Evolutionary conservation across 2,113 vertebrate genomes (phyloP).

Genomic region (Oxyruncus cristatus): DNA sequence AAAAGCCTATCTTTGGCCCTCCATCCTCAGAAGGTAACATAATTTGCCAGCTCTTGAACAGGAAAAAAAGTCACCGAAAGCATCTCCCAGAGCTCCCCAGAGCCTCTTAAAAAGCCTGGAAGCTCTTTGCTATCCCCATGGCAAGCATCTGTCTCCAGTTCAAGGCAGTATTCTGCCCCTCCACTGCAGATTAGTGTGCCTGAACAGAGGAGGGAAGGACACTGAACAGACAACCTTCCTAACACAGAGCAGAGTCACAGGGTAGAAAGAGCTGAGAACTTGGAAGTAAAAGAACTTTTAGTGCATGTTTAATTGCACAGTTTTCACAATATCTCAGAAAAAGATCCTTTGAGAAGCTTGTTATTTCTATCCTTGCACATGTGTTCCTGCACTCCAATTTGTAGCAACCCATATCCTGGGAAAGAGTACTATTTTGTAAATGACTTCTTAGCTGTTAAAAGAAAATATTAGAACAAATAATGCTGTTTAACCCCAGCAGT

Average conservation of each 20-base stretch:
- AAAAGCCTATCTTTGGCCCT: not conserved
- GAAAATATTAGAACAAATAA: not conserved
- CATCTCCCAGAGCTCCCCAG: not conserved
- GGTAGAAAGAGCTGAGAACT: not conserved
- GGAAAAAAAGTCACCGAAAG: not conserved
- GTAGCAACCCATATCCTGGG: not conserved
- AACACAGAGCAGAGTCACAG: not conserved
- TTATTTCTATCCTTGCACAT: not conserved
- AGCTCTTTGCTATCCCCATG: not conserved
- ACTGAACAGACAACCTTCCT: rapidly evolving
- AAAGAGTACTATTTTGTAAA: not conserved
- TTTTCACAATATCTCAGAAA: not conserved
- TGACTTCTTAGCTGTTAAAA: not conserved
- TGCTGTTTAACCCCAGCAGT: not conserved
- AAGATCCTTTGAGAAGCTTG: not conserved
- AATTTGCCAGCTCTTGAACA: not conserved
- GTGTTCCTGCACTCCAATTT: not conserved
- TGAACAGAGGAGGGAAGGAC: not conserved
- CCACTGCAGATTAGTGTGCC: not conserved
- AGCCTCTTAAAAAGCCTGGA: not conserved
- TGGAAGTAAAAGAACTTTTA: not conserved
- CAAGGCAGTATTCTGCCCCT: not conserved
- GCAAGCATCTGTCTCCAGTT: not conserved
- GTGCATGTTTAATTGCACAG: not conserved
- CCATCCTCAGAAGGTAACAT: not conserved